Evolutionary conservation across 2,888 invertebrate genomes (phyloP), one percentile per base, ranked within the genome.

Genomic region (Ptycholaimellus sp.): DNA sequence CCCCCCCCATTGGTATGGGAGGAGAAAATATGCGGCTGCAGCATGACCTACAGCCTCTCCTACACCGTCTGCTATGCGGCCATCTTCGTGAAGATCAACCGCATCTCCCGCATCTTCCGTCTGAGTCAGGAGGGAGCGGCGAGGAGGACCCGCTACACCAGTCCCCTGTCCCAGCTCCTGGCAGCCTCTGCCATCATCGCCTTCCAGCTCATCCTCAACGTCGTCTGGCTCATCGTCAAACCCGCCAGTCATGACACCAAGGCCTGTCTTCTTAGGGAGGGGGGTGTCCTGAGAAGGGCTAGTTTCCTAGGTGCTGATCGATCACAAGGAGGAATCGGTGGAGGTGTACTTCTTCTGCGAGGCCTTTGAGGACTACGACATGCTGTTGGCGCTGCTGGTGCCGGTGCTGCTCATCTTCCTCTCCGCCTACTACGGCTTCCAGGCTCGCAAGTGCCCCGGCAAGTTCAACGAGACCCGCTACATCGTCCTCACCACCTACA

Each of bases 391-490:
- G 0, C 66, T 75, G 33, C 63, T 70, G 33, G 74, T 73, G 59
- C 74, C 74, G 54, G 73, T 74, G 68, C 59, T 74, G 33, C 65
- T 74, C 14, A 73, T 74, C 41, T 65, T 71, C 19, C 65, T 74
- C 41, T 74, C 74, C 57, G 75, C 74, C 2, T 63, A 72, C 41
- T 75, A 74, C 54, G 74, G 74, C 22, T 72, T 75, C 50, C 74
- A 74, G 32, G 32, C 37, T 6, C 61, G 74, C 29, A 73, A 73
- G 57, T 74, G 74, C 48, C 74, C 74, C 9, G 74, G 73, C 54
- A 73, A 74, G 51, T 74, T 74, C 56, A 75, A 75, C 57, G 74
- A 74, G 58, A 73, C 73, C 2, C 75, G 75, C 54, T 75, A 73
- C 55, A 74, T 74, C 49, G 74, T 74, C 37, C 74, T 74, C 50